Evolutionary conservation across 2,797 vertebrate species (phyloP).

Genomic region (Myiotriccus ornatus): DNA sequence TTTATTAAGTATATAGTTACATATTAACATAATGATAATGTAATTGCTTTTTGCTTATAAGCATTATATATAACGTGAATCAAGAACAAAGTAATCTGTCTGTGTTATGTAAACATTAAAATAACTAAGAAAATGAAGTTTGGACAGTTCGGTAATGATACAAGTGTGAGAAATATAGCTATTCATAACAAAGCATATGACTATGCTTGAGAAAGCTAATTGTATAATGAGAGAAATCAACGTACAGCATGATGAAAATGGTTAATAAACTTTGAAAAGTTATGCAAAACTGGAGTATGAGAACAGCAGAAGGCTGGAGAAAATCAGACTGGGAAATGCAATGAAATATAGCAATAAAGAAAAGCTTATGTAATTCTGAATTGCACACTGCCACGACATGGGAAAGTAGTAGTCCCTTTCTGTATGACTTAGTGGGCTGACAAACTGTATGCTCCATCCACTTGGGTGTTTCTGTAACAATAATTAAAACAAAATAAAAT

Average conservation of each 20-base stretch:
- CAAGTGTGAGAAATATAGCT: not conserved
- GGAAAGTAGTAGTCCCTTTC: slow-evolving; percentile 13
- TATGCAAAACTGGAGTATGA: not conserved
- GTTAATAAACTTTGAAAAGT: slow-evolving; percentile 49
- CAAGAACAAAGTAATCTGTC: not conserved
- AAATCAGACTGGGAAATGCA: slow-evolving; percentile 40
- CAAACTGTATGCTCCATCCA: not conserved
- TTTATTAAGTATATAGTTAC: not conserved
- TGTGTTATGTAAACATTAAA: slow-evolving; percentile 10
- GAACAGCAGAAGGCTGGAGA: slow-evolving; percentile 14
- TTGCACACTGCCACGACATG: not conserved
- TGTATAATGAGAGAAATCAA: slow-evolving; percentile 4
- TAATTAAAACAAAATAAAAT: slow-evolving; percentile 49
- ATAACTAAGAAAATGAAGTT: slow-evolving; percentile 12
- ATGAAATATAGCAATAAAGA: slow-evolving; percentile 31
- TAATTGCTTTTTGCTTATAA: slow-evolving; percentile 27
- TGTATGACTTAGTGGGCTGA: not conserved
- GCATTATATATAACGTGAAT: not conserved
- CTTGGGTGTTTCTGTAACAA: not conserved
- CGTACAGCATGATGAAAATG: not conserved
- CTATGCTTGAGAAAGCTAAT: not conserved
- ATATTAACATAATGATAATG: slow-evolving; percentile 22
- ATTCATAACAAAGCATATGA: not conserved
- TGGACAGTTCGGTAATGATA: not conserved
- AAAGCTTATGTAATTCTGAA: slow-evolving; percentile 32